phyloP scores from a whole-genome alignment of 2,113 vertebrate genomes.

The Glaucomys volans region DNA sequence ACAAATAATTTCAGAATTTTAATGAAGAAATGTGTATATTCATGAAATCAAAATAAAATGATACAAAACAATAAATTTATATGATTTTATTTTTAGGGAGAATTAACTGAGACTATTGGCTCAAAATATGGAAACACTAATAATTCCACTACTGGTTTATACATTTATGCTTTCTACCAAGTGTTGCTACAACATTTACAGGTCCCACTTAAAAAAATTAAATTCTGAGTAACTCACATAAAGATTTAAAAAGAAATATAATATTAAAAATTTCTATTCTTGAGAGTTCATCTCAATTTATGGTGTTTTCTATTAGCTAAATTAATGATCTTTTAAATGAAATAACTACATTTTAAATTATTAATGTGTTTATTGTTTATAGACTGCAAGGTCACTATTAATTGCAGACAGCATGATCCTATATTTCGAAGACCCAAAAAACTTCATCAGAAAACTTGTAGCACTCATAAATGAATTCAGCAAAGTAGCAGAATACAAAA shows the following conservation, averaged over 20 bases:
- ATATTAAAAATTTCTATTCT: not conserved
- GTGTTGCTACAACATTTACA: not conserved
- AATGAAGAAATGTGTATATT: not conserved
- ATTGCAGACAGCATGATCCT: too few relatives aligned
- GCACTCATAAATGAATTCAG: too few relatives aligned
- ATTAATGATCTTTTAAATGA: not conserved
- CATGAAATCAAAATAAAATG: not conserved
- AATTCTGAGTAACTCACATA: accelerated
- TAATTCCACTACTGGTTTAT: not conserved
- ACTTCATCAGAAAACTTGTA: too few relatives aligned
- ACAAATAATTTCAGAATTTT: not conserved
- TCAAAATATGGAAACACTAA: not conserved
- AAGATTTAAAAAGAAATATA: not conserved
- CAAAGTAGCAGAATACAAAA: too few relatives aligned
- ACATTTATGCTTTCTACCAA: not conserved
- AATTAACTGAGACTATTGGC: not conserved
- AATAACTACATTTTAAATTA: not conserved
- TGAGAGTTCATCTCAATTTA: not conserved
- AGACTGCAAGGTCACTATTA: not conserved
- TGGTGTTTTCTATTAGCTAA: not conserved
- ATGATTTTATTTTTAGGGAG: not conserved
- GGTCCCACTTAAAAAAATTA: not conserved
- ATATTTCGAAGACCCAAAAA: too few relatives aligned
- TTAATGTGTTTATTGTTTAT: not conserved
- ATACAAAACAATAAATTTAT: not conserved